Base-by-base conservation (phyloP, 2,888 invertebrate species). In the Philereme transversata region DNA sequence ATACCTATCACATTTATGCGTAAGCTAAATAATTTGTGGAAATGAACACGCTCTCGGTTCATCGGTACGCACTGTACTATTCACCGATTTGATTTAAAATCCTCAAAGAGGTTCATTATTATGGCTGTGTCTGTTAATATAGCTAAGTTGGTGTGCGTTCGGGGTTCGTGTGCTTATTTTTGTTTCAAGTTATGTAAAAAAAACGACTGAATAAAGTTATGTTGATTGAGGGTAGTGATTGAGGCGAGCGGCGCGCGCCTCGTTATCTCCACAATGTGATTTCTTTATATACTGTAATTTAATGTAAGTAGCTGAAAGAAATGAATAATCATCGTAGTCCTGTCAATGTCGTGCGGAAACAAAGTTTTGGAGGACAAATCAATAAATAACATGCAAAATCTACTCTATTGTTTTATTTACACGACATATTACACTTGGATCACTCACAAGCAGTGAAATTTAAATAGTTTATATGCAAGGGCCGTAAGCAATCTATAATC, bases 201-300 rank as follows among this genome's bases (percentile, higher is more conserved):
- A 86, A 87, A 83, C 86, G 89, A 89, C 88, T 88, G 88, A 88
- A 84, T 88, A 88, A 83, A 82, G 82, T 87, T 82, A 87, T 82
- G 81, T 82, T 79, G 76, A 70, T 78, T 74, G 75, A 60, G 74
- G 73, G 77, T 76, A 76, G 76, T 79, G 78, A 75, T 78, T 81
- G 78, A 77, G 77, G 74, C 75, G 73, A 5, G 72, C 65, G 10
- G 11, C 49, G 34, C 11, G 8, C 57, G 47, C 49, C 7, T n/a
- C 73, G 73, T 78, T 74, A 74, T 68, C 79, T 79, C 85, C 80
- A 83, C 84, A 87, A 85, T 92, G 91, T 92, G 91, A 92, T 92
- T 92, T 92, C 90, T 90, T 89, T 90, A 89, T 90, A 90, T 86
- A 84, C 78, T 90, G 86, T 88, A 89, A 87, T 87, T 87, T 90